Evolutionary conservation across 23 tunicate species (phyloP), one percentile per base, ranked within the genome.

Genomic region (Pegea sp.): DNA sequence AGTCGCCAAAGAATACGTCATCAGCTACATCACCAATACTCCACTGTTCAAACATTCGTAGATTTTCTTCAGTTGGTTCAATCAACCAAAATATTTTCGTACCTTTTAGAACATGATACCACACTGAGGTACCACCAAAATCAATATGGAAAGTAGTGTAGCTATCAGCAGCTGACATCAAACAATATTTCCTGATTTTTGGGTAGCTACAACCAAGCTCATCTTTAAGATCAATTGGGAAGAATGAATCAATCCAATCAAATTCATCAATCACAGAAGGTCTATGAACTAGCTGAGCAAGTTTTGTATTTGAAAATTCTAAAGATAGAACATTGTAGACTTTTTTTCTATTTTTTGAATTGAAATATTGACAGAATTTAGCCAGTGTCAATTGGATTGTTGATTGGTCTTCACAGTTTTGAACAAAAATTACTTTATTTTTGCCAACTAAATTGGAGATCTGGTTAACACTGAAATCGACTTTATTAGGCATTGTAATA

Each of bases 121-220:
- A n/a, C n/a, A n/a, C n/a, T n/a, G n/a, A n/a, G n/a, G n/a, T n/a
- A n/a, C n/a, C n/a, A n/a, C n/a, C n/a, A n/a, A n/a, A n/a, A n/a
- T n/a, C n/a, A n/a, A n/a, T n/a, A n/a, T n/a, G n/a, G n/a, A n/a
- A n/a, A n/a, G n/a, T n/a, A n/a, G n/a, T n/a, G n/a, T n/a, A n/a
- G n/a, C n/a, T n/a, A n/a, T n/a, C n/a, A n/a, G n/a, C n/a, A n/a
- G n/a, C n/a, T n/a, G n/a, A n/a, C n/a, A n/a, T n/a, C n/a, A n/a
- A 33, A 92, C 99, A 91, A 55, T 91, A 91, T 57, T 91, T 91
- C 42, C 78, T 92, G 2, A 78, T 84, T 56, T 84, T 84, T 6
- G 95, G 95, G 38, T 84, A 84, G 57, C 74, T 84, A 81, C 73
- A 73, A 5, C 23, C 23, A 33, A 73, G 95, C 23, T 52, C 84